Evolutionary conservation across 92 coral and sea anemone species (phyloP), one percentile per base, ranked within the genome.

Genomic region (Pocillopora grandis): DNA sequence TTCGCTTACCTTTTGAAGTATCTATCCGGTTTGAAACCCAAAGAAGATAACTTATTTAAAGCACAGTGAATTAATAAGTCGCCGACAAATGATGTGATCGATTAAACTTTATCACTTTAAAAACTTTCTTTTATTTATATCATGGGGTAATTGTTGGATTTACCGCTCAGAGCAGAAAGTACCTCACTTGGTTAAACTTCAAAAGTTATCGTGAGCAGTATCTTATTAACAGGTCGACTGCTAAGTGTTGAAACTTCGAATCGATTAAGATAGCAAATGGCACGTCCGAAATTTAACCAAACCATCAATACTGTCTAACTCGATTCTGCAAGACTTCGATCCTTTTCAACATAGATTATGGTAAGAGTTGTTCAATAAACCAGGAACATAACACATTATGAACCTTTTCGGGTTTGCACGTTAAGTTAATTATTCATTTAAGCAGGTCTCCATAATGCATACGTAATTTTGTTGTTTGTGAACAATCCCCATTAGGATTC

Each of bases 381-480:
- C 52, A 42, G 5, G 52, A 68, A 80, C 57, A 60, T 82, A 20
- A 72, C 55, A 82, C 71, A 1, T 42, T 17, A 57, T 61, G 0
- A 63, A 20, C 5, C 64, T n/a, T 49, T 27, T 18, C 21, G 21
- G 61, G 62, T 49, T n/a, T 61, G 78, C 86, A 72, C 86, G 79
- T 75, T 82, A 48, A 62, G 37, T 81, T 71, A 16, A 81, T 81
- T 81, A 81, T 81, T 81, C 27, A 81, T 60, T 15, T 42, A 3
- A 71, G 70, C 17, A 49, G 27, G 63, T 79, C 83, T 16, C 12
- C 75, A 23, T 15, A 27, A 66, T 66, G 83, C 83, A 79, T 63
- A 48, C 15, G 0, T 66, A 27, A 67, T 66, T 27, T 55, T 8
- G 60, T 20, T 15, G 20, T 66, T 27, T 55, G 75, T 66, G 21